Evolutionary conservation across 92 coral and sea anemone genomes (phyloP), one percentile per base, ranked within the genome.

Genomic region (Actinostola sp.): DNA sequence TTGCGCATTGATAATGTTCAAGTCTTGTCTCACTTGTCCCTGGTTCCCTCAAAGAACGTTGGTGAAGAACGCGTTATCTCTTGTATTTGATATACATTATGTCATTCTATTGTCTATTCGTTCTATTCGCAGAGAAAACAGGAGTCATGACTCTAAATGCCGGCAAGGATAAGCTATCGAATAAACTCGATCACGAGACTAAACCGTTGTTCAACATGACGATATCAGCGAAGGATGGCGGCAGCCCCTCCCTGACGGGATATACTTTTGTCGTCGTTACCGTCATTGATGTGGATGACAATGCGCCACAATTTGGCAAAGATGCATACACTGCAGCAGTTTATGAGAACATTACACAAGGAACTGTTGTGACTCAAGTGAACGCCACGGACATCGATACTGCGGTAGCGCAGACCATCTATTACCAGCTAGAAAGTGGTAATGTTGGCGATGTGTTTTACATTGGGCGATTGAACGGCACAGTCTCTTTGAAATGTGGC

Each of bases 321-420:
- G 44, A 66, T 26, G 28, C 66, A 44, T 94, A 92, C 66, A 29
- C 84, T 8, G 89, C 84, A 16, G 33, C 54, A 16, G 67, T 94
- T n/a, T 67, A 71, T 26, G 98, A 94, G 66, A 94, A 94, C 42
- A 87, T 85, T 4, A 80, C 89, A 17, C 82, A 63, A n/a, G 89
- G 97, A 19, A 49, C 82, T 14, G 49, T 75, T 41, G 87, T 94
- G 43, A 39, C 71, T 24, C 92, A 91, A 56, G 92, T 92, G 20
- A 94, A 94, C 61, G 98, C 98, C 0, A 85, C 95, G 2, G 98
- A 94, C 39, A 59, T 63, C 7, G 98, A 94, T 61, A 84, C 84
- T 4, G 88, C 84, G 35, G 83, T 72, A 6, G 80, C 67, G 8
- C 92, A 94, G 73, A 89, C 81, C 1, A 66, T 92, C 23, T 66